Evolutionary conservation across 2,888 invertebrate species (phyloP).

Genomic region (Aphodius granarius): DNA sequence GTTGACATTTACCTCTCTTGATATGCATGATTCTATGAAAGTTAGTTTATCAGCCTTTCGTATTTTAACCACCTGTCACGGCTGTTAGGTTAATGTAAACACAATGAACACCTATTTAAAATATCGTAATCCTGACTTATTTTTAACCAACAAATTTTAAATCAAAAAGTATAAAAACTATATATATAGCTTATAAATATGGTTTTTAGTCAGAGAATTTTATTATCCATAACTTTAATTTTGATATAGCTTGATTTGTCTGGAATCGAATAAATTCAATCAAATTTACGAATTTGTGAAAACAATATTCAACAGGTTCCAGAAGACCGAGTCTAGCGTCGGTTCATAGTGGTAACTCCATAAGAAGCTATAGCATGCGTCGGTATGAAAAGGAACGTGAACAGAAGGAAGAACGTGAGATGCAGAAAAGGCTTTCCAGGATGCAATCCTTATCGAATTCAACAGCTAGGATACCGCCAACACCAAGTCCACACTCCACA

Average conservation of each 20-base stretch:
- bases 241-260: too few species aligned
- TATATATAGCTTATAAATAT: too few species aligned
- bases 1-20: not conserved
- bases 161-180: too few species aligned
- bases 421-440: constrained; percentile 75
- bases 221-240: too few species aligned
- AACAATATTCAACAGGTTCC: constrained; percentile 62
- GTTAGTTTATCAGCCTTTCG: too few species aligned
- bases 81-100: too few species aligned
- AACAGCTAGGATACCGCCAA: constrained; percentile 60
- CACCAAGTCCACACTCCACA: constrained; percentile 80
- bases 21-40: not conserved
- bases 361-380: constrained; percentile 79
- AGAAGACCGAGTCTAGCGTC: constrained; percentile 86
- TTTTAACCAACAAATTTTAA: too few species aligned
- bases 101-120: too few species aligned
- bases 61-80: too few species aligned
- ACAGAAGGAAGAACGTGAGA: constrained; percentile 79
- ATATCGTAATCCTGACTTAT: too few species aligned
- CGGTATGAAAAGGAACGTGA: constrained; percentile 80
- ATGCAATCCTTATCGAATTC: constrained; percentile 58
- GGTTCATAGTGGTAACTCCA: constrained; percentile 81
- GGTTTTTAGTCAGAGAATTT: too few species aligned
- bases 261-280: too few species aligned
- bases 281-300: not conserved